Conservation (phyloP, 1,140 invertebrate genomes). For the Pemphigus obesinymphae region DNA sequence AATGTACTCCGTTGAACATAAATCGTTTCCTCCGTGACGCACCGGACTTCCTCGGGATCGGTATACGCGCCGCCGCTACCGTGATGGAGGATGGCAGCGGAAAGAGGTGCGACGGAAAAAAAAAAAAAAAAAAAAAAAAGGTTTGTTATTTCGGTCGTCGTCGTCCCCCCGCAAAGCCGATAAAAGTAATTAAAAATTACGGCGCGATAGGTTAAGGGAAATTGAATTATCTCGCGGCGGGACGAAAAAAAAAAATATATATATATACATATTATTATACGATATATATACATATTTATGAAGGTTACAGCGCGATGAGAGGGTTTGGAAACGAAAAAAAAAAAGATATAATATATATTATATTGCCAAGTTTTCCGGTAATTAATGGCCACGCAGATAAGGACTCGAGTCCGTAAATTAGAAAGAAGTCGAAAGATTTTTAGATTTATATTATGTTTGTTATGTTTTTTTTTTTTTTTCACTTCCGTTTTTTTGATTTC, state of each 20-base stretch:
- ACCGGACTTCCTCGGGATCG: conserved; percentile 31
- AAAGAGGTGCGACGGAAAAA: background rate
- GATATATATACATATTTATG: conserved; percentile 31
- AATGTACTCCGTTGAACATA: conserved; percentile 31
- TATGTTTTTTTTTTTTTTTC: conserved; percentile 10
- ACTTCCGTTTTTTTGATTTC: conserved; percentile 9
- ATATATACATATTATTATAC: background rate
- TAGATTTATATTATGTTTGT: conserved; percentile 18
- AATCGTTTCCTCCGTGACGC: conserved; percentile 40
- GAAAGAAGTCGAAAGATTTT: conserved; percentile 37
- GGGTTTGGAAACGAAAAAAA: conserved; percentile 13
- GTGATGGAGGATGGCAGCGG: background rate
- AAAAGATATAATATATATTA: conserved; percentile 31
- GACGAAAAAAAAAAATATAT: conserved; percentile 12
- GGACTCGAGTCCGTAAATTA: conserved; percentile 28
- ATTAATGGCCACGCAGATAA: conserved; percentile 39
- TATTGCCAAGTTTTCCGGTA: conserved; percentile 41
- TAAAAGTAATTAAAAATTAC: conserved; percentile 42
- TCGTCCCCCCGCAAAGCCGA: conserved; percentile 18
- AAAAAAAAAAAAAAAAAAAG: conserved; percentile 35
- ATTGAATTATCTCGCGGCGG: conserved; percentile 40
- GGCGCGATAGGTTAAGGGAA: conserved; percentile 41
- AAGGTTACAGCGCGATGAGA: background rate
- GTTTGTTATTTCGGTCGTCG: conserved; percentile 29
- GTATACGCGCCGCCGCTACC: background rate